Evolutionary conservation across 2,888 invertebrate species (phyloP).

Genomic region (Lepidochrysops patricia): DNA sequence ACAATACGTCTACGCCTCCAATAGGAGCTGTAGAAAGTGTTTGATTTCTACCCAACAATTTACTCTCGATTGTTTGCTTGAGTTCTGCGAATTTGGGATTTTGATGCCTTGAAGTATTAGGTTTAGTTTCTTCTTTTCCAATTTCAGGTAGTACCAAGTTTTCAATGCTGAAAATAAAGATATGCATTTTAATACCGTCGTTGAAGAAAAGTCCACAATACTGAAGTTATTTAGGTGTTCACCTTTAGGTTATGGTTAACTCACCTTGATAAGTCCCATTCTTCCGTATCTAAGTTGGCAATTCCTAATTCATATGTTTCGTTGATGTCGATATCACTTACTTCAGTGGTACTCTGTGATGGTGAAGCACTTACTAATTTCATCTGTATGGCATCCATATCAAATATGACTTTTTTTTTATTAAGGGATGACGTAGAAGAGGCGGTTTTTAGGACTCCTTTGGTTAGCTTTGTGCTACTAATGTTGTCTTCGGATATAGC

Average conservation of each 20-base stretch:
- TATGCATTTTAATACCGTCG: too few relatives aligned
- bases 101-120: conserved; percentile 60
- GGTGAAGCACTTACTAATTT: conserved; percentile 69
- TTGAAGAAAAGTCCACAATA: too few relatives aligned
- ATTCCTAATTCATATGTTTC: conserved; percentile 55
- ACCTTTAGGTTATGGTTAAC: neutral
- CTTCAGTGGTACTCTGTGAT: conserved; percentile 63
- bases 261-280: conserved; percentile 71
- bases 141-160: conserved; percentile 41
- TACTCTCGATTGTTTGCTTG: conserved; percentile 71
- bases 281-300: conserved; percentile 60
- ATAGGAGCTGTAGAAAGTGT: conserved; percentile 43
- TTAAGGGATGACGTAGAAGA: conserved; percentile 69
- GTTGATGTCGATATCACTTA: conserved; percentile 45
- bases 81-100: conserved; percentile 73
- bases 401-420: conserved; percentile 79
- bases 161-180: conserved; percentile 51
- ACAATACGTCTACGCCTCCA: conserved; percentile 53
- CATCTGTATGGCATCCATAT: conserved; percentile 74
- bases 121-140: conserved; percentile 43
- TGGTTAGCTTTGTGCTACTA: conserved; percentile 48
- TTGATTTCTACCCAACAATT: conserved; percentile 59
- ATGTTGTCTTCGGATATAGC: conserved; percentile 40
- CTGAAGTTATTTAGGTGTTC: too few relatives aligned
- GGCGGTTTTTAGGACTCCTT: conserved; percentile 75